These are phyloP conservation scores for Steatornis caripensis DNA, from an alignment of 2,113 vertebrate species.

Conservation along the genomic window DNA sequence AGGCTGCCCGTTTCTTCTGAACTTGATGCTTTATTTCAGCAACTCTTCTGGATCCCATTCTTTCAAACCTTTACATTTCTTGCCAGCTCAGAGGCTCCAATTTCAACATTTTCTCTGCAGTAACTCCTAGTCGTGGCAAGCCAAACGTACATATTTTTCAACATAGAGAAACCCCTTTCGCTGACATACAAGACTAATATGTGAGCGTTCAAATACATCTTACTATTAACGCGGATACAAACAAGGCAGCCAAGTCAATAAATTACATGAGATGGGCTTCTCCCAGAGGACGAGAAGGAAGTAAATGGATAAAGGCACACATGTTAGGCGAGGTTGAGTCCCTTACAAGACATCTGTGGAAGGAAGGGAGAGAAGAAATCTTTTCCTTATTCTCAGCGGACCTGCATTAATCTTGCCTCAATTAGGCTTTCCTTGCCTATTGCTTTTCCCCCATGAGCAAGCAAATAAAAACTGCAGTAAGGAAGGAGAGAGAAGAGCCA, in stretches of 20 bases:
- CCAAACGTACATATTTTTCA: conserved; percentile 29
- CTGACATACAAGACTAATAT: background rate
- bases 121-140: background rate
- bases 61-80: background rate
- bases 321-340: background rate
- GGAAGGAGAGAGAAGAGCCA: background rate
- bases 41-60: background rate
- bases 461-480: background rate
- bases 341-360: background rate
- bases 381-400: background rate
- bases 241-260: conserved; percentile 16
- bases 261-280: conserved; percentile 1
- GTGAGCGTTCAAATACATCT: background rate
- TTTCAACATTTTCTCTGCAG: conserved; percentile 38
- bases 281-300: background rate
- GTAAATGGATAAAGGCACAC: conserved; percentile 3
- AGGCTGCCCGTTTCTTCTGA: background rate
- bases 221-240: background rate
- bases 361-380: conserved; percentile 5
- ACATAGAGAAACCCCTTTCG: background rate
- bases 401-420: conserved; percentile 15
- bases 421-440: conserved; percentile 34
- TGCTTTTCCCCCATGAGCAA: background rate
- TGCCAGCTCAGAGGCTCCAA: background rate
- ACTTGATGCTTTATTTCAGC: background rate